phyloP scores from a whole-genome alignment of 1,140 invertebrate genomes.

The Chironomus striatipennis region DNA sequence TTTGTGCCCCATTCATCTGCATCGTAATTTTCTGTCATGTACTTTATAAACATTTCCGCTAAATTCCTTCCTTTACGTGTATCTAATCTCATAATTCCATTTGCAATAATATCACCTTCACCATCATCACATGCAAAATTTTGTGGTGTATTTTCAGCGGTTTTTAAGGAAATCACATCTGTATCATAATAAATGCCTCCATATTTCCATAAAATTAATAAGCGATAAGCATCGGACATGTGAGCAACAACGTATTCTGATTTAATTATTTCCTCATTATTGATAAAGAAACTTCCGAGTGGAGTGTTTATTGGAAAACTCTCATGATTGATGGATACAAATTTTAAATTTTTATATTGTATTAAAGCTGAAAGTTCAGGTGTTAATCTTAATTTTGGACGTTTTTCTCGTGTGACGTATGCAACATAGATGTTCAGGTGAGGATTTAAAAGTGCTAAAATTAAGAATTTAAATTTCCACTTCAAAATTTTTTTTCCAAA shows the following conservation, averaged over 20 bases:
- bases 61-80: neutral
- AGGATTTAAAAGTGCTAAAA: neutral
- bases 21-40: neutral
- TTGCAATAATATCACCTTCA: neutral
- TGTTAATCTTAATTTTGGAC: neutral
- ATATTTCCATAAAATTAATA: neutral
- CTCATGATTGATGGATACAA: neutral
- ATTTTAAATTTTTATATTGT: neutral
- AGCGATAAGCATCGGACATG: neutral
- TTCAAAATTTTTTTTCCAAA: too few species aligned
- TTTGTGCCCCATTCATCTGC: neutral
- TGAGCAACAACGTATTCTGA: neutral
- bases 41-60: neutral
- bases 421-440: neutral
- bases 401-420: neutral
- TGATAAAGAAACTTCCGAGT: neutral
- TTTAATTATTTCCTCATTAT: neutral
- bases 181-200: neutral
- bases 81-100: neutral
- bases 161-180: neutral
- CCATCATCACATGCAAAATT: neutral
- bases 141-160: neutral
- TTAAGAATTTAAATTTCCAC: too few species aligned
- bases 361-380: neutral
- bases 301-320: neutral